A percentile compares a stretch with the other conserved stretches of the same genome.
These are phyloP conservation scores for Leptobrachium leishanense DNA, from an alignment of 2,113 vertebrate genomes.

Conservation along the genomic window DNA sequence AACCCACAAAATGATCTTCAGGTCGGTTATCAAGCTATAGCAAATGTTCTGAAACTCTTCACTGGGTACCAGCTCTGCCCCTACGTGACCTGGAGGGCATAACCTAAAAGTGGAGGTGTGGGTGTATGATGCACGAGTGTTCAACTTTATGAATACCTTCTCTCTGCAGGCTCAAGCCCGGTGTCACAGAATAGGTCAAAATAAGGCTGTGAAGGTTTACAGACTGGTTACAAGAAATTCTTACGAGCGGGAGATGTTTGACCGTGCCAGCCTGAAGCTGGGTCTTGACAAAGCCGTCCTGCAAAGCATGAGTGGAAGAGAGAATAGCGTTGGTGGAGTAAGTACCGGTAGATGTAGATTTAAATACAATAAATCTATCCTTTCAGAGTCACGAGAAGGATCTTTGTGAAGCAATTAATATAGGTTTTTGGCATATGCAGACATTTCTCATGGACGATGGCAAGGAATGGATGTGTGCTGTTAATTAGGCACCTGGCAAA, in stretches of 20 bases:
- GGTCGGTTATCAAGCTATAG: slow-evolving; percentile 63
- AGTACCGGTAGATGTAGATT: no score
- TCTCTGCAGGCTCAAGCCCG: slow-evolving; percentile 88
- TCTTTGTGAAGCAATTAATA: no score
- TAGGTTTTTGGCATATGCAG: no score
- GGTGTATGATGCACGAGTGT: no score
- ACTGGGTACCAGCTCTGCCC: neutral
- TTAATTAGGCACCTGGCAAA: no score
- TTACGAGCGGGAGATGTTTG: slow-evolving; percentile 97
- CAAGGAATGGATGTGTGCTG: no score
- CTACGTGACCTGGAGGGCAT: neutral
- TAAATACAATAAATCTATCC: no score
- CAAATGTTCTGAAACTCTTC: no score
- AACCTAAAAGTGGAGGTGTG: no score
- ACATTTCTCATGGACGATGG: no score
- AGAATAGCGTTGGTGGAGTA: slow-evolving; percentile 91
- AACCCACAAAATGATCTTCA: slow-evolving; percentile 98
- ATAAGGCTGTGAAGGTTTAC: slow-evolving; percentile 98
- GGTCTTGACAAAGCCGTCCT: slow-evolving; percentile 96
- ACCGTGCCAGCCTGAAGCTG: slow-evolving; percentile 93
- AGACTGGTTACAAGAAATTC: slow-evolving; percentile 95
- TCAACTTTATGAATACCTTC: neutral
- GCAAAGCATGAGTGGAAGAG: slow-evolving; percentile 97
- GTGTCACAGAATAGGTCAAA: slow-evolving; percentile 96
- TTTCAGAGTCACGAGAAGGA: no score